Base-by-base conservation (phyloP, 2,888 invertebrate species). In the Sisyra nigra region DNA sequence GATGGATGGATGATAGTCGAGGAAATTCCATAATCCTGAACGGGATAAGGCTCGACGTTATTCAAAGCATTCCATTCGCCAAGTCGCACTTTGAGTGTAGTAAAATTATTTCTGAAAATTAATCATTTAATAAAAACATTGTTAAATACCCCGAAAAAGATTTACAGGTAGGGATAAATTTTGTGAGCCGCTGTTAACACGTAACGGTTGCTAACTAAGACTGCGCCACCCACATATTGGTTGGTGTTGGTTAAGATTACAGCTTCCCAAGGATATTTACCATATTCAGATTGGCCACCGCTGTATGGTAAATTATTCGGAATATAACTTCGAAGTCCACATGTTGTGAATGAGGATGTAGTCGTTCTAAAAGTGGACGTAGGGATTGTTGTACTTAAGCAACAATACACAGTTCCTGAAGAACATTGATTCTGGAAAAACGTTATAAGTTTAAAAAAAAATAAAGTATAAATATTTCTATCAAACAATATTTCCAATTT, bases 21-120 rank as follows among this genome's bases (percentile, higher is more conserved):
- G 7, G 52, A n/a, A n/a, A 81, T 63, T 4, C 57, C 61, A 48
- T 74, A 70, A 55, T 82, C 80, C 52, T 76, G 69, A 46, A 71
- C 74, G 0, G 77, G 69, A 40, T 76, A 67, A 0, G 76, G 75
- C 50, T 85, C 83, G 31, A 61, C 67, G 2, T 70, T 72, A 5
- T 66, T 69, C 17, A 70, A 68, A 0, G 76, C 78, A 56, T 85
- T 75, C 81, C 82, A 83, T 55, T 83, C 84, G 0, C 85, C 85
- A 2, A 84, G 11, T 13, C 45, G 42, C 3, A 48, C 38, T 33
- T 36, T 41, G 19, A 48, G 9, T 31, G 6, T 37, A 9, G 35
- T 10, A n/a, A 33, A 30, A 38, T 40, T 40, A n/a, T 9, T 9
- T 15, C 40, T 40, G 14, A 30, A 40, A 31, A 29, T 3, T n/a